Percentiles rank a stretch among this genome's conserved stretches.
Evolutionary conservation across 2,113 vertebrate genomes (phyloP).

Genomic region (Meriones unguiculatus): DNA sequence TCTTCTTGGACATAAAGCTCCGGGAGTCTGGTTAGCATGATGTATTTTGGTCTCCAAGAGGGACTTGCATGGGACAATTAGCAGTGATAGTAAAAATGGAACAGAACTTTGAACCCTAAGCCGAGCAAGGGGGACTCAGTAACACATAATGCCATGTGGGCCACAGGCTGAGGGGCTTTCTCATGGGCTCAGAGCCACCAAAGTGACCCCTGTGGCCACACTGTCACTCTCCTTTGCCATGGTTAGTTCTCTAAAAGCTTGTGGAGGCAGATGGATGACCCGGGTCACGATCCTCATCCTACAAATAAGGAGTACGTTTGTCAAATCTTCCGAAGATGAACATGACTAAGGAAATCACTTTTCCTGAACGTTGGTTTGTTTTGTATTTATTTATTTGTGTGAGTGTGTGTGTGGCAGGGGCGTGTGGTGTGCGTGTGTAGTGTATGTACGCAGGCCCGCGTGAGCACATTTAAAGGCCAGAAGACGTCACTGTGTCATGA

Average conservation of each 20-base stretch:
- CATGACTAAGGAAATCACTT: background rate
- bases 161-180: background rate
- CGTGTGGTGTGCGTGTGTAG: background rate
- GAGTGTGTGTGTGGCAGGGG: background rate
- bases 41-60: background rate
- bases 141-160: background rate
- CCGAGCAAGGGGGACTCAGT: background rate
- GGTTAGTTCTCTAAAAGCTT: background rate
- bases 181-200: background rate
- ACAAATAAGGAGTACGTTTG: background rate
- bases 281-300: background rate
- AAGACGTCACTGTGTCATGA: background rate
- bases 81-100: background rate
- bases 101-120: background rate
- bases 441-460: background rate
- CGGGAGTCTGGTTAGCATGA: background rate
- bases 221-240: background rate
- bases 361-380: background rate
- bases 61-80: background rate
- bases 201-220: fast-evolving
- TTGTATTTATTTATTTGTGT: background rate
- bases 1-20: background rate
- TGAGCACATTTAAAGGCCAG: background rate
- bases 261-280: too few relatives aligned
- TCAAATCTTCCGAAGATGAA: background rate